phyloP scores from a whole-genome alignment of 2,888 invertebrate species.

The Tyria jacobaeae region DNA sequence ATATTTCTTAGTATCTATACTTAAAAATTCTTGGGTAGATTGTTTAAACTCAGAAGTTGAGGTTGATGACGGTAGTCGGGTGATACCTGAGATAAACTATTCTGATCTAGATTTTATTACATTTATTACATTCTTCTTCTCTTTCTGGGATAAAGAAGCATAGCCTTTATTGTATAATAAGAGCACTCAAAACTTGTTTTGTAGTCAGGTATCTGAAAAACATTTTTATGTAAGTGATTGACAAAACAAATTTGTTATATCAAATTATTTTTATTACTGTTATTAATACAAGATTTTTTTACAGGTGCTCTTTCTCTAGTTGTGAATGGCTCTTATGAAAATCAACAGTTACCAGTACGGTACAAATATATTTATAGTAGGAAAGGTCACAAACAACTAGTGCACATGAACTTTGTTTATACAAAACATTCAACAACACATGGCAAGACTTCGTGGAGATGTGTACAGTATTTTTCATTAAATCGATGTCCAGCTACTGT shows the following conservation, averaged over 20 bases:
- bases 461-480: slow-evolving; percentile 84
- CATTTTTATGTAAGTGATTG: not conserved
- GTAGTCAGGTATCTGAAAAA: not conserved
- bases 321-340: slow-evolving; percentile 75
- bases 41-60: no score
- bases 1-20: no score
- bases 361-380: slow-evolving; percentile 85
- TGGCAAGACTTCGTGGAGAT: slow-evolving; percentile 84
- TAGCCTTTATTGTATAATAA: no score
- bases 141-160: not conserved
- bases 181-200: no score
- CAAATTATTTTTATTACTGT: no score
- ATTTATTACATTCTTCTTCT: not conserved
- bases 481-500: slow-evolving; percentile 84
- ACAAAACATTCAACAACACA: slow-evolving; percentile 85
- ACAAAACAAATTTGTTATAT: not conserved
- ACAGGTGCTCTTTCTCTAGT: slow-evolving; percentile 82
- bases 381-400: slow-evolving; percentile 84
- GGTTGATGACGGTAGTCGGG: no score
- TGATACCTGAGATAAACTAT: no score
- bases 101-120: no score
- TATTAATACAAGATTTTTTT: slow-evolving; percentile 43
- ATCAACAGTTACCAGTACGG: slow-evolving; percentile 71
- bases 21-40: no score
- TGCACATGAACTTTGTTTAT: slow-evolving; percentile 84